phyloP scores from a whole-genome alignment of 2,888 invertebrate species.

The Steinernema scapterisci region DNA sequence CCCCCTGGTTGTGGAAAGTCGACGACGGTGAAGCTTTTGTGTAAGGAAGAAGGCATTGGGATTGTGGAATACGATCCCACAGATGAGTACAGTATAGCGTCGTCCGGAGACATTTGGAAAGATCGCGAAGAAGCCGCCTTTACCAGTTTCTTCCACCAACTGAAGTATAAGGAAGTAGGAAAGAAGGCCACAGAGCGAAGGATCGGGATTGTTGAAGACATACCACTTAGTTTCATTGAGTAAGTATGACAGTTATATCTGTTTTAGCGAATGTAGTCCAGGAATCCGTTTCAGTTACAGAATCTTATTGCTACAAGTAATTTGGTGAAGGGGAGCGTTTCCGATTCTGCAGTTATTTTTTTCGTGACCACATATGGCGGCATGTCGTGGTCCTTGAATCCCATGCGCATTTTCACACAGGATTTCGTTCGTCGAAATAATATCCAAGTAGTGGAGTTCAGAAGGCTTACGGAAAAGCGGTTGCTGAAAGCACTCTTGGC shows the following conservation, averaged over 20 bases:
- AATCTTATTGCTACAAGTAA: background rate
- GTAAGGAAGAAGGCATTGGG: background rate
- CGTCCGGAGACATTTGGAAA: background rate
- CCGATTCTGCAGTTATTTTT: background rate
- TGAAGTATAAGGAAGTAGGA: background rate
- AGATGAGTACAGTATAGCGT: background rate
- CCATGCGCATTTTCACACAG: background rate
- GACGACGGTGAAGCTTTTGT: background rate
- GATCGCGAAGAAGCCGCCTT: background rate
- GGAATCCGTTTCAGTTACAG: background rate
- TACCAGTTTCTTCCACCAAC: background rate
- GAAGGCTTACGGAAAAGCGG: background rate
- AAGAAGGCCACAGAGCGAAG: background rate
- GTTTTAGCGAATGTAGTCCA: background rate
- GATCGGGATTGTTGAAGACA: background rate
- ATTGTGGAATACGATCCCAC: background rate
- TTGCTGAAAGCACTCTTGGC: background rate
- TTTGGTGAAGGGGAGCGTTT: background rate
- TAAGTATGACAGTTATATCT: background rate
- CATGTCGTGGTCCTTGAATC: background rate
- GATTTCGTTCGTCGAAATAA: background rate
- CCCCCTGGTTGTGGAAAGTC: background rate
- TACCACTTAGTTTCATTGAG: background rate
- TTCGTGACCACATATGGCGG: background rate
- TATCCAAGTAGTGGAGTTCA: background rate